Evolutionary conservation across 2,888 invertebrate species (phyloP).

Genomic region (Latrodectus hesperus): DNA sequence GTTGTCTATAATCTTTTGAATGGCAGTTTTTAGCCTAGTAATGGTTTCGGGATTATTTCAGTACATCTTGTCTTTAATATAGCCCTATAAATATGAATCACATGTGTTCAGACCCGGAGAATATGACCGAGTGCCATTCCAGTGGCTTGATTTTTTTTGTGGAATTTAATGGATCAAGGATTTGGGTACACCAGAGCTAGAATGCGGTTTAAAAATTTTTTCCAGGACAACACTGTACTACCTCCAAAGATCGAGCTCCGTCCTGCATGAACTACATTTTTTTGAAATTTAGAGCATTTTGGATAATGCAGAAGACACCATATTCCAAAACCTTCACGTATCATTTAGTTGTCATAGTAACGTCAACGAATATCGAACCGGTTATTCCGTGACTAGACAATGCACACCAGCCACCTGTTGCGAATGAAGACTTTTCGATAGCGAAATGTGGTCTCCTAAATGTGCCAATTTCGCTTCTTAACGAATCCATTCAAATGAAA

Average conservation of each 20-base stretch:
- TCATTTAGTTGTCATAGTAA: neutral
- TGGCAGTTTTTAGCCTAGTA: conserved; percentile 8
- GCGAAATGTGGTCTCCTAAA: neutral
- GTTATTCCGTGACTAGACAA: neutral
- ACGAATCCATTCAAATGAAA: conserved; percentile 9
- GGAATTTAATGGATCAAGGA: too few relatives aligned
- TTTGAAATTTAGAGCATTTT: neutral
- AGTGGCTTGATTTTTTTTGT: too few relatives aligned
- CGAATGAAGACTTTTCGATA: neutral
- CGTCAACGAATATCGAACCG: neutral
- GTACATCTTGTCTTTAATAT: conserved; percentile 10
- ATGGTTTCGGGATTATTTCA: neutral
- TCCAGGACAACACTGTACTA: neutral
- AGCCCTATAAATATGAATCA: conserved; percentile 15
- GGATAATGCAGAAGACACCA: neutral
- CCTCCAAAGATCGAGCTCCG: neutral
- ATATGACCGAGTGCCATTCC: neutral
- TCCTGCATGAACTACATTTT: conserved; percentile 3
- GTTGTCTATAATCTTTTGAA: neutral
- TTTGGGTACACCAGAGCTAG: neutral
- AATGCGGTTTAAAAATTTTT: neutral
- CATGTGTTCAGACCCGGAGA: conserved; percentile 3
- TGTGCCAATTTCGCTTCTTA: conserved; percentile 1
- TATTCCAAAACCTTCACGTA: neutral
- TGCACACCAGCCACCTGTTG: neutral